These are phyloP conservation scores for Trachymyrmex septentrionalis DNA, from an alignment of 1,140 invertebrate genomes.

Conservation along the genomic window DNA sequence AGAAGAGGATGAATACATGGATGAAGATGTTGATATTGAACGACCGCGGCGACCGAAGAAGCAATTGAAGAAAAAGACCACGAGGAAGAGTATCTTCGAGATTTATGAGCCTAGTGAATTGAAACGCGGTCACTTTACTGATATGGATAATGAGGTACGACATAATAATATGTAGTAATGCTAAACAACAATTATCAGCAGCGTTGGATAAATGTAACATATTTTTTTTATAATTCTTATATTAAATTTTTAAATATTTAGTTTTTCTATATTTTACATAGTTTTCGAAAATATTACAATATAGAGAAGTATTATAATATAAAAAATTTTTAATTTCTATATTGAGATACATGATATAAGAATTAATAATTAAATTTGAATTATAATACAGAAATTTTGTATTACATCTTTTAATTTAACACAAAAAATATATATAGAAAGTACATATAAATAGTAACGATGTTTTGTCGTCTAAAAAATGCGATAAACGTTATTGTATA, in stretches of 20 bases:
- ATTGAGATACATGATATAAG: neutral
- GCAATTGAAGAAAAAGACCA: constrained; percentile 91
- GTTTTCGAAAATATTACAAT: neutral
- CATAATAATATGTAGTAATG: neutral
- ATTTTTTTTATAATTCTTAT: neutral
- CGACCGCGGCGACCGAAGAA: constrained; percentile 89
- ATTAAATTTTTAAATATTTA: neutral
- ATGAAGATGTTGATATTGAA: constrained; percentile 90
- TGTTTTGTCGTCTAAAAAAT: neutral
- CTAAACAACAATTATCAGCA: neutral
- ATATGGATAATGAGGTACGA: constrained; percentile 95
- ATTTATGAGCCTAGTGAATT: constrained; percentile 99
- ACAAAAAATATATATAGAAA: neutral
- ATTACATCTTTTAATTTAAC: neutral
- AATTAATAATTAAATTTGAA: constrained; percentile 10
- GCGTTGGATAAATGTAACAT: too few species aligned
- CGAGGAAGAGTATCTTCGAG: constrained; percentile 96
- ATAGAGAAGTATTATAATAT: neutral
- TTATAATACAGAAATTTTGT: neutral
- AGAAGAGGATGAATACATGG: constrained; percentile 91
- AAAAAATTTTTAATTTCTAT: neutral
- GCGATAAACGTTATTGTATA: neutral
- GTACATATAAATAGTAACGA: neutral
- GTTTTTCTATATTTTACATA: neutral
- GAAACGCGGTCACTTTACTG: constrained; percentile 98